Base-by-base conservation (phyloP, 2,113 vertebrate species). In the Leuciscus idus region DNA sequence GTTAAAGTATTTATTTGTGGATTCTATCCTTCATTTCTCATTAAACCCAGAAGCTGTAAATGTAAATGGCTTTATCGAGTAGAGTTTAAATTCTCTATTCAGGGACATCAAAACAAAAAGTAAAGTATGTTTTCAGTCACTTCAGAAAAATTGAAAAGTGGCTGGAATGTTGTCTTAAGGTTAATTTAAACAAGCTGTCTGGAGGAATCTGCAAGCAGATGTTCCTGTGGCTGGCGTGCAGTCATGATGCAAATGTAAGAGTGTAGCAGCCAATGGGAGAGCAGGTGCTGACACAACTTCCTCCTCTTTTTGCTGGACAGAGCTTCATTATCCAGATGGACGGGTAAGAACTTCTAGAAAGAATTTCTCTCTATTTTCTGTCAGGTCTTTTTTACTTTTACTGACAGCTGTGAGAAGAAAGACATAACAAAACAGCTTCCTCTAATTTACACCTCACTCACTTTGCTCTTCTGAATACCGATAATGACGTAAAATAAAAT, bases 1-100 rank as follows among this genome's bases (percentile, higher is more conserved):
- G 15, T 74, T 43, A n/a, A 30, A 64, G 13, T 59, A 39, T 52
- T 50, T 75, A 15, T 77, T 85, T 77, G 43, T 84, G 26, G 10
- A 59, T 55, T 57, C 15, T 52, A 23, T 26, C 33, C 30, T 80
- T 43, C 12, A 43, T 39, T 61, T 43, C 76, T 36, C 28, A 79
- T 39, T 61, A 12, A 33, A 57, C 8, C 19, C 33, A 74, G 28
- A 75, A 26, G 50, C 17, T 72, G 33, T 57, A 57, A 57, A 70
- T 39, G 9, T 21, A 57, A 43, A n/a, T 64, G 4, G 6, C 59
- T 46, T 64, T 57, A 57, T 3, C 6, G 4, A 68, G 36, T 52
- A 30, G 15, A 48, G 73, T 48, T 75, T 76, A 28, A 3, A 15
- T 50, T 75, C n/a, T 48, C 23, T 74, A 30, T 50, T 76, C 46